Evolutionary conservation across 2,888 invertebrate species (phyloP).

Genomic region (Villa cingulata): DNA sequence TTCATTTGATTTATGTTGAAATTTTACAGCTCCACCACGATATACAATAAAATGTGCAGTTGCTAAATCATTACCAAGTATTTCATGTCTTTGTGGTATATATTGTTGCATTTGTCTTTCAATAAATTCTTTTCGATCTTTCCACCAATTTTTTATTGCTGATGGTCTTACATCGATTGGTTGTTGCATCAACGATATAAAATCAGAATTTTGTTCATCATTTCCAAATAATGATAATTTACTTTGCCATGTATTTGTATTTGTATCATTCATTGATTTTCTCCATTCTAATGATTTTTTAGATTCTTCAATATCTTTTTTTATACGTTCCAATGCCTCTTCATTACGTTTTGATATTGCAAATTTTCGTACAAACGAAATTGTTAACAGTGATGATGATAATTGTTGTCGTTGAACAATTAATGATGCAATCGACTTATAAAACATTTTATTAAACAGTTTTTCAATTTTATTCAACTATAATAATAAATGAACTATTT

Average conservation of each 20-base stretch:
- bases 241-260: slow-evolving; percentile 43
- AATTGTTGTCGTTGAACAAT: neutral
- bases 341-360: neutral
- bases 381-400: neutral
- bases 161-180: slow-evolving; percentile 38
- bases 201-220: slow-evolving; percentile 37
- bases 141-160: slow-evolving; percentile 45
- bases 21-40: slow-evolving; percentile 47
- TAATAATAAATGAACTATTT: too few relatives aligned
- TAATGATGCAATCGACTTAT: too few relatives aligned
- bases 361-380: neutral
- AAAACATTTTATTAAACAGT: too few relatives aligned
- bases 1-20: slow-evolving; percentile 20
- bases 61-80: slow-evolving; percentile 67
- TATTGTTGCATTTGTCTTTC: slow-evolving; percentile 47
- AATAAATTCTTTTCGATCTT: slow-evolving; percentile 35
- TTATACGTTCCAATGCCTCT: slow-evolving; percentile 17
- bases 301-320: slow-evolving; percentile 24
- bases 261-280: slow-evolving; percentile 42
- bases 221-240: slow-evolving; percentile 45
- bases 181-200: slow-evolving; percentile 37
- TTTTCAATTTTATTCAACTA: too few relatives aligned
- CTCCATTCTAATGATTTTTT: slow-evolving; percentile 46
- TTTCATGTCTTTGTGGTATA: slow-evolving; percentile 43
- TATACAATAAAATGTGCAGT: slow-evolving; percentile 72